phyloP scores from a whole-genome alignment of 2,888 invertebrate genomes.

The Chamaedrilus cognettii region DNA sequence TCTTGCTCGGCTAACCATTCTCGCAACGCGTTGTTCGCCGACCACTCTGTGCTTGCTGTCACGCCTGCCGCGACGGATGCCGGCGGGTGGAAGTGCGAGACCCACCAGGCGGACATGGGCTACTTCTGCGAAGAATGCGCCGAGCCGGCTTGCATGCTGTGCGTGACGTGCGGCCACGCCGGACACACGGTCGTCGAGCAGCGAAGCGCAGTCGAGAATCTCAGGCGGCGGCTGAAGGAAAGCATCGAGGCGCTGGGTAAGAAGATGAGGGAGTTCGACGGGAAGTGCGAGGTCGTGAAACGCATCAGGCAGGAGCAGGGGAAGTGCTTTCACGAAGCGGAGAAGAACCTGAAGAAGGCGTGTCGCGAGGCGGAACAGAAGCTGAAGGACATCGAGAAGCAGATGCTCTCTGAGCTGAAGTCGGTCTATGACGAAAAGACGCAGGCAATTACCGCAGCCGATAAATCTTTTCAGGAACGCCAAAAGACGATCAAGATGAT shows the following conservation, averaged over 20 bases:
- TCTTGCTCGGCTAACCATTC: constrained; percentile 2
- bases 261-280: not conserved
- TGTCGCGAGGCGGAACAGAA: constrained; percentile 8
- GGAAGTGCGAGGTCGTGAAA: not conserved
- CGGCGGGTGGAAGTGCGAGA: constrained; percentile 1
- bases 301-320: not conserved
- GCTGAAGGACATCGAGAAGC: not conserved
- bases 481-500: constrained; percentile 4
- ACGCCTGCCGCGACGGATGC: not conserved
- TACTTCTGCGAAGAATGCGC: constrained; percentile 5
- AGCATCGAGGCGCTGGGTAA: not conserved
- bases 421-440: not conserved
- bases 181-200: not conserved
- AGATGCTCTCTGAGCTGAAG: not conserved
- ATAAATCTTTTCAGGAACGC: constrained; percentile 7
- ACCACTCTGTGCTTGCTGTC: constrained; percentile 8
- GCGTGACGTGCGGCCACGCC: constrained; percentile 9
- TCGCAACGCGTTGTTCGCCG: not conserved
- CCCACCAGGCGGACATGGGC: not conserved
- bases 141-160: not conserved
- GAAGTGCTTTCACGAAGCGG: not conserved
- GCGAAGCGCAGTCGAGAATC: not conserved
- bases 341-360: constrained; percentile 8
- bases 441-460: not conserved
- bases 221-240: not conserved